These are phyloP conservation scores for Sandelia bainsii DNA, from an alignment of 2,797 vertebrate species.

Conservation along the genomic window DNA sequence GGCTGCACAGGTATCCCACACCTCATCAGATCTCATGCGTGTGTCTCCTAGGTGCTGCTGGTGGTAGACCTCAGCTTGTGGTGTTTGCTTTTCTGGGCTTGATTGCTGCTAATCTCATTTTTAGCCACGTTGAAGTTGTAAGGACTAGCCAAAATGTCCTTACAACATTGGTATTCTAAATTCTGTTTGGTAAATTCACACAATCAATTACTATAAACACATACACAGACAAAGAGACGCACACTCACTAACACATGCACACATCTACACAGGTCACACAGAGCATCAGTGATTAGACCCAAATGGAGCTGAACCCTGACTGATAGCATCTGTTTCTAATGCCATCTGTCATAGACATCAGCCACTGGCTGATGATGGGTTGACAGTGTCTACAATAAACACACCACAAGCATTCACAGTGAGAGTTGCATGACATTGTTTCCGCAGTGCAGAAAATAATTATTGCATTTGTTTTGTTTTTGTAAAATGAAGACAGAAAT, in stretches of 20 bases:
- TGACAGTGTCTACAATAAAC: conserved; percentile 25
- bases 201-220: not conserved
- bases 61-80: no score
- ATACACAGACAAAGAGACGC: not conserved
- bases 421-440: conserved; percentile 10
- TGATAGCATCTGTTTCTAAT: conserved; percentile 69
- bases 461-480: conserved; percentile 4
- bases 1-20: no score
- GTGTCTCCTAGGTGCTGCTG: no score
- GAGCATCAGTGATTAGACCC: conserved; percentile 60
- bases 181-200: not conserved
- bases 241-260: not conserved
- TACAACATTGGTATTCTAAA: no score
- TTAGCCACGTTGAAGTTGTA: no score
- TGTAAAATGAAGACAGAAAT: not conserved
- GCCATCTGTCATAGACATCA: conserved; percentile 68
- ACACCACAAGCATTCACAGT: not conserved
- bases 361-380: conserved; percentile 12
- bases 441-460: not conserved
- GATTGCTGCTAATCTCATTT: no score
- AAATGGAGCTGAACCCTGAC: conserved; percentile 63
- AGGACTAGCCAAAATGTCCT: not conserved
- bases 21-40: no score
- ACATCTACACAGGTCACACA: conserved; percentile 45
- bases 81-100: not conserved